phyloP scores from a whole-genome alignment of 2,797 vertebrate genomes.

The Lagodon rhomboides region DNA sequence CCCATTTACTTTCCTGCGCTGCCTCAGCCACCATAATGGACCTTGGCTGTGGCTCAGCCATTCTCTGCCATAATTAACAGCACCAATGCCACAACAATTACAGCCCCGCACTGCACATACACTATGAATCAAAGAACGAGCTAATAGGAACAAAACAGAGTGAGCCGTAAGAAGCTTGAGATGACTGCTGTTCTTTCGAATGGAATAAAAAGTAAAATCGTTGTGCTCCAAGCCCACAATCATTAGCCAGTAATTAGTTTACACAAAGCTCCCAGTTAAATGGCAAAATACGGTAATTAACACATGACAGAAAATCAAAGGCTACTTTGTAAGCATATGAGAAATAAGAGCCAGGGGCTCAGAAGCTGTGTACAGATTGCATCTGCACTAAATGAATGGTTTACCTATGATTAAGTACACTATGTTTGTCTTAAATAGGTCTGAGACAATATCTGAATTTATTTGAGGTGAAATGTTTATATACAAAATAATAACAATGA shows the following conservation, averaged over 20 bases:
- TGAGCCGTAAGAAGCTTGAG: slow-evolving; percentile 89
- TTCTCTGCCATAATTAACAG: slow-evolving; percentile 99
- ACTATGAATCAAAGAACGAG: slow-evolving; percentile 94
- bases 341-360: slow-evolving; percentile 94
- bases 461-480: slow-evolving; percentile 25
- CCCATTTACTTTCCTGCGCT: slow-evolving; percentile 96
- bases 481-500: slow-evolving; percentile 2
- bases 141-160: slow-evolving; percentile 96
- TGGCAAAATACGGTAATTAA: slow-evolving; percentile 99
- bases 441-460: slow-evolving; percentile 51
- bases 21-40: slow-evolving; percentile 95
- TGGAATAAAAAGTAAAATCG: slow-evolving; percentile 95
- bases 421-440: slow-evolving; percentile 58
- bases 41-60: slow-evolving; percentile 98
- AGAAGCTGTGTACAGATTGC: slow-evolving; percentile 91
- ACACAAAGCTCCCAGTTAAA: slow-evolving; percentile 99
- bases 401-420: slow-evolving; percentile 81
- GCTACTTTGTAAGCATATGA: slow-evolving; percentile 98
- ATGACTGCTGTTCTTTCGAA: slow-evolving; percentile 89
- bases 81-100: slow-evolving; percentile 98
- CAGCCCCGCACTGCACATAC: slow-evolving; percentile 89
- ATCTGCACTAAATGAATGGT: slow-evolving; percentile 93
- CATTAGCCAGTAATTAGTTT: slow-evolving; percentile 99
- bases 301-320: slow-evolving; percentile 99
- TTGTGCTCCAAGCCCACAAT: slow-evolving; percentile 93